phyloP scores from a whole-genome alignment of 2,113 vertebrate genomes.

The Urocolius indicus region DNA sequence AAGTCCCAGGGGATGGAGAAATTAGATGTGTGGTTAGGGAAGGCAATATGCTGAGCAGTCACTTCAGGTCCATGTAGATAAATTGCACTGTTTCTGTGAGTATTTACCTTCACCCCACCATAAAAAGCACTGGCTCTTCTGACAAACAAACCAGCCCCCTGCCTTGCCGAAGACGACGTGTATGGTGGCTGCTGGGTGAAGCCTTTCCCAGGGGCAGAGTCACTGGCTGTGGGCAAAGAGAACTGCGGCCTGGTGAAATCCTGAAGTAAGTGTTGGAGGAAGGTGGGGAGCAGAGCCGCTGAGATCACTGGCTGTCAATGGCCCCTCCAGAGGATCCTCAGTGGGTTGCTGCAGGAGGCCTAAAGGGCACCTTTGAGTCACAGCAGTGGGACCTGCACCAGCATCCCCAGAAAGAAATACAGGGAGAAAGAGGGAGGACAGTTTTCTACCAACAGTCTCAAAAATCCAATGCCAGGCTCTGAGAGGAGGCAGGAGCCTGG shows the following conservation, averaged over 20 bases:
- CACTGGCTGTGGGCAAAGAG: not conserved
- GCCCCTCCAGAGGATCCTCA: not conserved
- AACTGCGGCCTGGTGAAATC: not conserved
- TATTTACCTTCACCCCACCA: not conserved
- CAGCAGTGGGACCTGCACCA: not conserved
- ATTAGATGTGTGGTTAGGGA: not conserved
- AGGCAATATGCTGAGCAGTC: not conserved
- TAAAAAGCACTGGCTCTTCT: not conserved
- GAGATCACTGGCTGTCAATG: not conserved
- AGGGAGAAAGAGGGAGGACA: not conserved
- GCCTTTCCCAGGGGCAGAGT: not conserved
- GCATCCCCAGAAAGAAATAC: not conserved
- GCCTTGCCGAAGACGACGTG: not conserved
- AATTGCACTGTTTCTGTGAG: not conserved
- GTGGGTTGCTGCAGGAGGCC: not conserved
- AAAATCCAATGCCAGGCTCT: not conserved
- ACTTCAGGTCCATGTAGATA: not conserved
- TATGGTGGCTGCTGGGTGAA: accelerated
- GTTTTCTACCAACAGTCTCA: not conserved
- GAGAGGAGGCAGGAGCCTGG: not conserved
- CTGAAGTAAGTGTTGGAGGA: not conserved
- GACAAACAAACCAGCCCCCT: not conserved
- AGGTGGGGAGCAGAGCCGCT: not conserved
- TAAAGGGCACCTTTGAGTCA: not conserved
- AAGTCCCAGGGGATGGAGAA: not conserved